Percentiles rank a stretch among this genome's conserved stretches.
Conservation (phyloP, 2,113 vertebrate genomes). For the Neodontobutis hainanensis region DNA sequence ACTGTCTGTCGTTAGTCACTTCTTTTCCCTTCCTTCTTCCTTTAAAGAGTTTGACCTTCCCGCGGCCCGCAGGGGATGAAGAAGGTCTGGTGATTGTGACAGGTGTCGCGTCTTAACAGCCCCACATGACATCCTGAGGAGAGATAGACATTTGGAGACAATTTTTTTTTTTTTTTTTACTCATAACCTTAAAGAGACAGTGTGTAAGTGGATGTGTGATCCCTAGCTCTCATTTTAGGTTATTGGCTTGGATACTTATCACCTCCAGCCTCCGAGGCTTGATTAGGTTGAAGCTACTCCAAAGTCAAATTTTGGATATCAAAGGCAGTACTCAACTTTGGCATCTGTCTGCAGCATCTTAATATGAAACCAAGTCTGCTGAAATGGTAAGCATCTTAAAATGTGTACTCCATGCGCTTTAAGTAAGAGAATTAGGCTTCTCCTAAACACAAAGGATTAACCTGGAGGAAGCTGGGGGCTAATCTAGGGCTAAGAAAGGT, state of each 20-base stretch:
- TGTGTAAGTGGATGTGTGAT: slow-evolving; percentile 14
- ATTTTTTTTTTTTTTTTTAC: slow-evolving; percentile 50
- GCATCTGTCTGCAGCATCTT: slow-evolving; percentile 68
- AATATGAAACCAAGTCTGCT: slow-evolving; percentile 45
- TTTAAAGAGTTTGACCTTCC: slow-evolving; percentile 74
- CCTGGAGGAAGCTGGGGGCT: slow-evolving; percentile 19
- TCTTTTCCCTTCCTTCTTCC: slow-evolving; percentile 44
- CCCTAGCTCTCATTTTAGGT: slow-evolving; percentile 58
- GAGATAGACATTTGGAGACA: slow-evolving; percentile 56
- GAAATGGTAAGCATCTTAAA: slow-evolving; percentile 44
- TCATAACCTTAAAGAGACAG: slow-evolving; percentile 67
- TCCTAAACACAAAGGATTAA: slow-evolving; percentile 29
- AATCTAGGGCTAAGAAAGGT: slow-evolving; percentile 20
- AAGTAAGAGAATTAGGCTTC: slow-evolving; percentile 28
- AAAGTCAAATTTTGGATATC: slow-evolving; percentile 70
- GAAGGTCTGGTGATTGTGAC: slow-evolving; percentile 67
- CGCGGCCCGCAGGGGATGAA: slow-evolving; percentile 55
- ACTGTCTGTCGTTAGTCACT: slow-evolving; percentile 62
- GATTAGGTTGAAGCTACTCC: slow-evolving; percentile 70
- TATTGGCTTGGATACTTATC: slow-evolving; percentile 73
- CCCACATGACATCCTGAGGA: slow-evolving; percentile 64
- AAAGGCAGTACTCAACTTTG: slow-evolving; percentile 68
- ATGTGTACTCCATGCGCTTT: slow-evolving; percentile 16
- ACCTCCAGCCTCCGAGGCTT: slow-evolving; percentile 66
- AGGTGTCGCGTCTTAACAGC: slow-evolving; percentile 68